Base-by-base conservation (phyloP, 2,888 invertebrate species). In the Latrodectus hesperus region DNA sequence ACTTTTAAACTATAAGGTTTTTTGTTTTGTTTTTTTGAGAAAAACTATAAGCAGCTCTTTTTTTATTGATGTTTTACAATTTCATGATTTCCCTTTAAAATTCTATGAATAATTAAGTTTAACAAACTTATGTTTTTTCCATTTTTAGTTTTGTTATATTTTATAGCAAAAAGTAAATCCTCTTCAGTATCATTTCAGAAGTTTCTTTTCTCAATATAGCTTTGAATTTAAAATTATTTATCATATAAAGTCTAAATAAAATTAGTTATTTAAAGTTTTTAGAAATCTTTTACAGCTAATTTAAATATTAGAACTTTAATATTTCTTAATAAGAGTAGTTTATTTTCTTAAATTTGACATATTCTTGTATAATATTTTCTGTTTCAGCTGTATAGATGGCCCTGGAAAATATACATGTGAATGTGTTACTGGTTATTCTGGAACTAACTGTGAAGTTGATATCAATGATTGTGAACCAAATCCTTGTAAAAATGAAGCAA, bases 341-440 rank as follows among this genome's bases (percentile, higher is more conserved):
- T 26, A 68, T 1, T 12, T 68, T 12, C 0, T 64, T 64, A 11
- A n/a, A 11, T 64, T 64, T 9, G 1, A 0, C 64, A 12, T 8
- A 9, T 17, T n/a, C 9, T 64, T 64, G 1, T 64, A 64, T n/a
- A 64, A 64, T 16, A 38, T 12, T 49, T 38, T 5, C 79, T 77
- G n/a, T 79, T 89, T 14, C 89, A 89, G 97, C 22, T 83, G 81
- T 76, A 77, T 88, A 26, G 83, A 83, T 75, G 89, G 84, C 17
- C 89, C 90, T 11, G 90, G 90, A 16, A 94, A 93, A 10, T 97
- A 96, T 92, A 95, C 95, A 89, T 98, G 98, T 92, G 93, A 93
- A 90, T 97, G 97, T 93, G 93, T 94, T 90, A 91, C 93, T 17
- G 97, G 97, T 0, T 97, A 94, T 92, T 93, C 94, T 92, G 97